Base-by-base conservation (phyloP, 2,797 vertebrate genomes). In the Oophaga sylvatica region DNA sequence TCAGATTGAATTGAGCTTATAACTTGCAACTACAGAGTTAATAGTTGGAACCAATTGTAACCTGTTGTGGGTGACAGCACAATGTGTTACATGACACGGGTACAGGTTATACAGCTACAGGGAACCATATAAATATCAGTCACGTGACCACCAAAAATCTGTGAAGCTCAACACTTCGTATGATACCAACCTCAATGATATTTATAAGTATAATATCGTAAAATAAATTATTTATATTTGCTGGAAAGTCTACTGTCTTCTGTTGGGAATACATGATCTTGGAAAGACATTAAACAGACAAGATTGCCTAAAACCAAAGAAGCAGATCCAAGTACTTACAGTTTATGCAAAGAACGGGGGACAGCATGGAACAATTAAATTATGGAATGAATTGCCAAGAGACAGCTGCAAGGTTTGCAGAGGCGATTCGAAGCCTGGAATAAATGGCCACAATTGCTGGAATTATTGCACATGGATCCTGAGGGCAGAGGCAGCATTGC, bases 291-390 rank as follows among this genome's bases (percentile, higher is more conserved):
- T 71, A 53, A 70, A 67, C 31, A 76, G 68, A 67, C 17, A 15
- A 26, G 22, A 77, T 70, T n/a, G 77, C 73, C 71, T 79, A 83
- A 83, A 86, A 73, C 75, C 81, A 83, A 86, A 81, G 41, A 80
- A 75, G 80, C 80, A 73, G 26, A 85, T 81, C 83, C 91, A 92
- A 92, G 90, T 90, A 88, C 90, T 92, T 90, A 88, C 57, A 82
- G 87, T 93, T 94, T 93, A 90, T 91, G 91, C 89, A 92, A 92
- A 93, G 90, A 90, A 85, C 90, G 87, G 89, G 90, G 93, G 90
- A 89, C 94, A 92, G 92, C 91, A 86, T 87, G 92, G 91, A 91
- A 91, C 92, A 91, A 92, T 92, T 91, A 92, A 91, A 93, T 93
- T 92, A 92, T 92, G 86, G 89, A 79, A 84, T 4, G 31, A 93